Conservation (phyloP, 1,140 invertebrate species). For the Caenorhabditis briggsae region DNA sequence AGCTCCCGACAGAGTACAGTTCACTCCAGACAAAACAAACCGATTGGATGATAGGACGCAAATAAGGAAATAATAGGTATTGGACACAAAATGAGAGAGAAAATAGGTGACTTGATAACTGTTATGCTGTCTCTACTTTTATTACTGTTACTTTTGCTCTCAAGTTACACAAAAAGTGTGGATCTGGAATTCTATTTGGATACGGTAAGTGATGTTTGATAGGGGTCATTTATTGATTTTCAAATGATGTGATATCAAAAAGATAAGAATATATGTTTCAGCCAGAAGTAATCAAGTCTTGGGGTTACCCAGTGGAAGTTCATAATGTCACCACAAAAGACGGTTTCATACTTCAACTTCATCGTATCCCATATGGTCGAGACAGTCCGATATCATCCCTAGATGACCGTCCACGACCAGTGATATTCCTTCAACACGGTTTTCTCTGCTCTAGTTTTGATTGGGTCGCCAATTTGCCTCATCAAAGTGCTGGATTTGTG, state of each 20-base stretch:
- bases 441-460: slow-evolving; percentile 85
- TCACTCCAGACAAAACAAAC: slow-evolving; percentile 17
- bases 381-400: not conserved
- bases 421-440: slow-evolving; percentile 83
- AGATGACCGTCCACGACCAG: slow-evolving; percentile 49
- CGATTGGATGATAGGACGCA: not conserved
- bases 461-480: slow-evolving; percentile 83
- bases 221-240: not conserved
- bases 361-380: slow-evolving; percentile 82
- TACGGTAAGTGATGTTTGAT: slow-evolving; percentile 4
- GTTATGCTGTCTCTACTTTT: not conserved
- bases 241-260: not conserved
- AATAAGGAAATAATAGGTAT: slow-evolving; percentile 7
- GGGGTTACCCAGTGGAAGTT: slow-evolving; percentile 82
- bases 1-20: slow-evolving; percentile 5
- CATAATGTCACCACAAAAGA: slow-evolving; percentile 83
- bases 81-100: slow-evolving; percentile 21
- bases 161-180: slow-evolving; percentile 15
- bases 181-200: slow-evolving; percentile 36
- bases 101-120: slow-evolving; percentile 11
- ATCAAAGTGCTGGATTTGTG: slow-evolving; percentile 82
- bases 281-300: slow-evolving; percentile 63
- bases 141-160: not conserved
- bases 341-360: slow-evolving; percentile 84
- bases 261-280: slow-evolving; percentile 4